A percentile compares a stretch with the other conserved stretches of the same genome.
Conservation (phyloP, 2,113 vertebrate species). For the Brachirus orientalis region DNA sequence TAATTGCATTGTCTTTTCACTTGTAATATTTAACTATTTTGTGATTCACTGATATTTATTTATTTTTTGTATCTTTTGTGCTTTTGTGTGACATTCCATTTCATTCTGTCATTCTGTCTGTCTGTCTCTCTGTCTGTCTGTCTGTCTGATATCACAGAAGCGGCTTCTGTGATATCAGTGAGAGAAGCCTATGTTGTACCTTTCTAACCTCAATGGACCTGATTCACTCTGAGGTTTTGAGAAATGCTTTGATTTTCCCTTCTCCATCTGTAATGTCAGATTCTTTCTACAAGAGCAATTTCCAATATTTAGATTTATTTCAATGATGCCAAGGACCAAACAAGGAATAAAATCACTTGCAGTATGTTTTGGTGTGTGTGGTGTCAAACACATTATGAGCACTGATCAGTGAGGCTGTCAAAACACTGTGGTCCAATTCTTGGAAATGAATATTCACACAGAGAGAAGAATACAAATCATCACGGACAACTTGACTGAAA, state of each 20-base stretch:
- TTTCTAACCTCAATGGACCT: slow-evolving; percentile 6
- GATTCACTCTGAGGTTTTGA: not conserved
- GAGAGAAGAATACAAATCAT: slow-evolving; percentile 2
- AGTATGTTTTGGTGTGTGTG: not conserved
- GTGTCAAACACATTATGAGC: not conserved
- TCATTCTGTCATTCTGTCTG: too few relatives aligned
- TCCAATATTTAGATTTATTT: not conserved
- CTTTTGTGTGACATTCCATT: too few relatives aligned
- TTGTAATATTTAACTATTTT: too few relatives aligned
- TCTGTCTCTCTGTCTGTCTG: too few relatives aligned
- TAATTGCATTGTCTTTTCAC: too few relatives aligned
- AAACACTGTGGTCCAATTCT: not conserved
- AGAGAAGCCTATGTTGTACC: not conserved
- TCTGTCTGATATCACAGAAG: slow-evolving; percentile 7
- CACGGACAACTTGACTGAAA: too few relatives aligned
- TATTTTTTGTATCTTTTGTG: too few relatives aligned
- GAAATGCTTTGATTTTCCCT: not conserved
- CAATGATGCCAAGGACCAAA: not conserved
- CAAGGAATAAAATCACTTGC: not conserved
- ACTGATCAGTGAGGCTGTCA: not conserved
- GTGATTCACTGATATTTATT: too few relatives aligned
- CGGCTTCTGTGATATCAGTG: too few relatives aligned
- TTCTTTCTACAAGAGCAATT: slow-evolving; percentile 5
- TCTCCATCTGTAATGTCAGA: not conserved
- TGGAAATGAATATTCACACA: slow-evolving; percentile 15